Percentiles rank a stretch among this genome's conserved stretches.
Conservation (phyloP, 2,113 vertebrate genomes). For the Takifugu flavidus region DNA sequence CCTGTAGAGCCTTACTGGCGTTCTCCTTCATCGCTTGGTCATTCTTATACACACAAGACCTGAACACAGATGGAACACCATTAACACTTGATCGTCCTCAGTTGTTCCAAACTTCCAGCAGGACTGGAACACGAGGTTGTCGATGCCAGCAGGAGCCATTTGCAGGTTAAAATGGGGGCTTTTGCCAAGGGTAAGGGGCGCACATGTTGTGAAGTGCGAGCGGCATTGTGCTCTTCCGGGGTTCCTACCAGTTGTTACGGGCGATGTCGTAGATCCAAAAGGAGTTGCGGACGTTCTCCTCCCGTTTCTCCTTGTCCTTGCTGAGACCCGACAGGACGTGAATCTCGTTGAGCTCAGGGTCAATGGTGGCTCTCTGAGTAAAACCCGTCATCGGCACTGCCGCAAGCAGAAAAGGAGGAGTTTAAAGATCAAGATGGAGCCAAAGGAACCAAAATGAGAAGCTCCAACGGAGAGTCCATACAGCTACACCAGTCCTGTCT, state of each 20-base stretch:
- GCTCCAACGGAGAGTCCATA: too few species aligned
- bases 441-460: background rate
- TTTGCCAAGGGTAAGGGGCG: too few species aligned
- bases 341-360: conserved; percentile 97
- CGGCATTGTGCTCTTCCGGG: background rate
- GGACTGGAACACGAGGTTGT: too few species aligned
- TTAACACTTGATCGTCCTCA: background rate
- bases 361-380: conserved; percentile 97
- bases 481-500: too few species aligned
- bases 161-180: too few species aligned
- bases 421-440: background rate
- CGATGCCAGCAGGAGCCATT: too few species aligned
- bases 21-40: conserved; percentile 96
- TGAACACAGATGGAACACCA: conserved; percentile 41
- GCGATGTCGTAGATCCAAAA: conserved; percentile 99
- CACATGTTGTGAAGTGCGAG: background rate
- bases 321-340: conserved; percentile 97
- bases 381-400: conserved; percentile 98
- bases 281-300: conserved; percentile 98
- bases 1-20: conserved; percentile 88
- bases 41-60: conserved; percentile 99
- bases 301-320: conserved; percentile 97
- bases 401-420: conserved; percentile 21
- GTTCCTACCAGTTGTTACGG: conserved; percentile 90
- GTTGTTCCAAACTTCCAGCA: too few species aligned